phyloP scores from a whole-genome alignment of 2,888 invertebrate genomes.

The Hirtodrosophila alboralis region DNA sequence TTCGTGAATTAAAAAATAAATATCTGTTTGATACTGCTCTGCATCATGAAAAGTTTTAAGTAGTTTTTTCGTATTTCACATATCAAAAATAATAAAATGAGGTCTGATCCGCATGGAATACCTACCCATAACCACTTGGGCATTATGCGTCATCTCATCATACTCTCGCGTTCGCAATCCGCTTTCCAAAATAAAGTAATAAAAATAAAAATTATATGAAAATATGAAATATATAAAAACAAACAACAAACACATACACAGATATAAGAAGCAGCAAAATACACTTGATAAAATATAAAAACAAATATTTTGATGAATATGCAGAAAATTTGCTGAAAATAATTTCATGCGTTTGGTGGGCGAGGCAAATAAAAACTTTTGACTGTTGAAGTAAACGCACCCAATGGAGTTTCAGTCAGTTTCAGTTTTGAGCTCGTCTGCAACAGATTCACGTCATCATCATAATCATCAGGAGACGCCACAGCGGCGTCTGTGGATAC shows the following conservation, averaged over 20 bases:
- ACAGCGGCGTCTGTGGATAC: slow-evolving; percentile 15
- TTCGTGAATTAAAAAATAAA: slow-evolving; percentile 13
- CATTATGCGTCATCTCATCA: slow-evolving; percentile 23
- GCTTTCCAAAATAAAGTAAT: slow-evolving; percentile 29
- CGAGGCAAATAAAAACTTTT: slow-evolving; percentile 34
- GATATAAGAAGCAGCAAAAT: background rate
- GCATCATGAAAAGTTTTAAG: slow-evolving; percentile 31
- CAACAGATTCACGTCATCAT: slow-evolving; percentile 35
- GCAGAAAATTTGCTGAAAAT: slow-evolving; percentile 59
- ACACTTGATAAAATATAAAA: slow-evolving; percentile 8
- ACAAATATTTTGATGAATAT: slow-evolving; percentile 60
- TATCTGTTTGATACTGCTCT: slow-evolving; percentile 12
- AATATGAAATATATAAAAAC: slow-evolving; percentile 30
- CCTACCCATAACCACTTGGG: slow-evolving; percentile 21
- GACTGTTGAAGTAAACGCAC: slow-evolving; percentile 41
- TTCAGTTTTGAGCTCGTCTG: slow-evolving; percentile 41
- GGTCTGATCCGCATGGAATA: slow-evolving; percentile 1
- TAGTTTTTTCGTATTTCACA: slow-evolving; percentile 5
- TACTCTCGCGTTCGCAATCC: background rate
- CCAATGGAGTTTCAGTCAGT: slow-evolving; percentile 55
- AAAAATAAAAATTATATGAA: slow-evolving; percentile 54
- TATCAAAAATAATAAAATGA: slow-evolving; percentile 5
- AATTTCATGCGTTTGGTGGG: slow-evolving; percentile 17
- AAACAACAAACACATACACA: slow-evolving; percentile 10
- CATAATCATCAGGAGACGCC: slow-evolving; percentile 14